A percentile compares a stretch with the other conserved stretches of the same genome.
Conservation (phyloP, 1,140 invertebrate species). For the Augochlora pura region DNA sequence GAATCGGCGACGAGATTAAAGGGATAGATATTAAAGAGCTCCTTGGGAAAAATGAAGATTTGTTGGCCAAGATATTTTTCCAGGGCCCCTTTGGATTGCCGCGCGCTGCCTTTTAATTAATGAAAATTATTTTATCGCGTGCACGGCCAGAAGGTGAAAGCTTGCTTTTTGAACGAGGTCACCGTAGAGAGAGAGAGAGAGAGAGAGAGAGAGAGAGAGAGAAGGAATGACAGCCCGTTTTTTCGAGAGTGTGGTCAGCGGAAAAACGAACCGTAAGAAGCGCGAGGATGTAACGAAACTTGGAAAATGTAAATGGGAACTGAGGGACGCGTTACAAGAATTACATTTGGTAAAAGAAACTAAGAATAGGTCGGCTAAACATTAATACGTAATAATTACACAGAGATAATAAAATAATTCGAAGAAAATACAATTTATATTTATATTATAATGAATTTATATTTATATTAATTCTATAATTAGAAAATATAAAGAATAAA, state of each 20-base stretch:
- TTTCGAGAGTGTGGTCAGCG: neutral
- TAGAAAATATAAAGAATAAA: too few relatives aligned
- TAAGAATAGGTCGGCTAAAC: neutral
- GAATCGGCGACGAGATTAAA: neutral
- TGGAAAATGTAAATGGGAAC: neutral
- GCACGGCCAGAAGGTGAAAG: neutral
- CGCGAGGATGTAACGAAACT: too few relatives aligned
- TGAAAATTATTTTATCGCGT: slow-evolving; percentile 26
- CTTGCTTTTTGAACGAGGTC: slow-evolving; percentile 18
- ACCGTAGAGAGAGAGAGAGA: too few relatives aligned
- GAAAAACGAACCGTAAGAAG: neutral
- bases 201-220: too few relatives aligned
- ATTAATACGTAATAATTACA: neutral
- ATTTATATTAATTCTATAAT: too few relatives aligned
- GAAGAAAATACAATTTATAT: too few relatives aligned
- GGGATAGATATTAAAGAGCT: neutral
- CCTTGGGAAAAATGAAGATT: neutral
- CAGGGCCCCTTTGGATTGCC: neutral
- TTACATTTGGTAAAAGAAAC: neutral
- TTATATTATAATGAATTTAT: too few relatives aligned
- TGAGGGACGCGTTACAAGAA: neutral
- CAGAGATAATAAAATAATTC: too few relatives aligned
- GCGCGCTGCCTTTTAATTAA: slow-evolving; percentile 26
- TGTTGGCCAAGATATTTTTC: neutral
- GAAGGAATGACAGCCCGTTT: neutral